These are phyloP conservation scores for Drosophila fungiperda DNA, from an alignment of 2,888 invertebrate genomes.

Conservation along the genomic window DNA sequence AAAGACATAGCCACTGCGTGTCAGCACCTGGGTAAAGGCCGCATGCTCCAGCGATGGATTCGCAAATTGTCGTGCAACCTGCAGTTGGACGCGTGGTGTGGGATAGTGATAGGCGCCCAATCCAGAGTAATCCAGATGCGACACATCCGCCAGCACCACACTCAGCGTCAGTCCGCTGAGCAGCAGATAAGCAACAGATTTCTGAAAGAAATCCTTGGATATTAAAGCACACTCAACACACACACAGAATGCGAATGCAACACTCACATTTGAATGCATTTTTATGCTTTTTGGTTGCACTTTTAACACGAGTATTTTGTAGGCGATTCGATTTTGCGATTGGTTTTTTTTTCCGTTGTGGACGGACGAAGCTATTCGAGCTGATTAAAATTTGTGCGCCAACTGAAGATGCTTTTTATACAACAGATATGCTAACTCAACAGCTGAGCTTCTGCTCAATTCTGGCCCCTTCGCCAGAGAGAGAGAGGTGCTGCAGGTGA, in stretches of 20 bases:
- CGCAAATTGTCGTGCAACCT: conserved; percentile 65
- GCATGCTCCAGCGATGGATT: conserved; percentile 77
- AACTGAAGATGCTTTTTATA: conserved; percentile 84
- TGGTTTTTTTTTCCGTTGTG: conserved; percentile 55
- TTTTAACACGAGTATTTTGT: conserved; percentile 9
- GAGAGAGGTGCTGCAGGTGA: neutral
- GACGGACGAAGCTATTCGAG: conserved; percentile 77
- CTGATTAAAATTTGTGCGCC: conserved; percentile 83
- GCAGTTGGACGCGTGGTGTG: conserved; percentile 53
- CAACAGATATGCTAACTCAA: conserved; percentile 19
- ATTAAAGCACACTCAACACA: conserved; percentile 24
- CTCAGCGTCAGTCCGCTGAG: conserved; percentile 36
- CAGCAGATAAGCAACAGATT: conserved; percentile 24
- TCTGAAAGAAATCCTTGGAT: conserved; percentile 45
- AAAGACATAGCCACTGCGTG: conserved; percentile 76
- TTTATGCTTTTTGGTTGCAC: conserved; percentile 34
- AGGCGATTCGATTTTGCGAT: conserved; percentile 11
- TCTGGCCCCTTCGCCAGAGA: conserved; percentile 40
- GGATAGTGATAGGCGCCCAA: conserved; percentile 77
- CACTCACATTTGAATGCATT: conserved; percentile 70
- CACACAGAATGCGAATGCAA: neutral
- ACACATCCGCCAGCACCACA: conserved; percentile 49
- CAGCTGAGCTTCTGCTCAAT: conserved; percentile 54
- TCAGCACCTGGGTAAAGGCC: conserved; percentile 79
- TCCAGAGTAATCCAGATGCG: conserved; percentile 65